These are phyloP conservation scores for Saimiri boliviensis DNA, from an alignment of 2,113 vertebrate species.

Conservation along the genomic window DNA sequence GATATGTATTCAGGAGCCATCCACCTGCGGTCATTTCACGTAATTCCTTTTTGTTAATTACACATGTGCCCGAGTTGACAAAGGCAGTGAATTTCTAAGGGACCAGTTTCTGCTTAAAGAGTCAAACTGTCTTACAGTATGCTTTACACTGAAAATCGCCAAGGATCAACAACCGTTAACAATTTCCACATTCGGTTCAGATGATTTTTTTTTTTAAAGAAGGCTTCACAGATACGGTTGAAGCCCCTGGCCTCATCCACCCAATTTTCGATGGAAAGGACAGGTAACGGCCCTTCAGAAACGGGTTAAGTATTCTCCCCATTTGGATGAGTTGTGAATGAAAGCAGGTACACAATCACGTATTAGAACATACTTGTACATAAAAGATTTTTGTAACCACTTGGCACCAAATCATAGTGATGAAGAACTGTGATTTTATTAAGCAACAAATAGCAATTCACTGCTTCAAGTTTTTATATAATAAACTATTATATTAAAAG, in stretches of 20 bases:
- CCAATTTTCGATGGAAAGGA: not conserved
- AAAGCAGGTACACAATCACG: not conserved
- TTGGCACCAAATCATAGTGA: not conserved
- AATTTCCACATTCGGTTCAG: not conserved
- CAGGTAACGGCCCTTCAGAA: not conserved
- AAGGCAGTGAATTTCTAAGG: not conserved
- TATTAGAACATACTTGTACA: not conserved
- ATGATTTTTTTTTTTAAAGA: not conserved
- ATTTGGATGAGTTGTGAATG: not conserved
- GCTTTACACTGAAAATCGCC: not conserved
- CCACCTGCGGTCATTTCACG: not conserved
- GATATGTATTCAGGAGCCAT: not conserved
- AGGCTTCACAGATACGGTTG: not conserved
- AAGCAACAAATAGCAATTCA: not conserved
- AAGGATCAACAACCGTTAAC: not conserved
- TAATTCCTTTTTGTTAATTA: not conserved
- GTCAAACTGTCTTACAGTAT: not conserved
- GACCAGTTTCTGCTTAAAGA: not conserved
- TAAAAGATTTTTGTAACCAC: not conserved
- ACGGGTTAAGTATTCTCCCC: not conserved
- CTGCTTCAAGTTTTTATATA: conserved; percentile 19
- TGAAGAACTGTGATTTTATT: not conserved
- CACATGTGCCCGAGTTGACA: not conserved
- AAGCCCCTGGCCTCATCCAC: not conserved
- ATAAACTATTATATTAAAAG: not conserved